Percentiles rank a stretch among this genome's conserved stretches.
phyloP scores from a whole-genome alignment of 2,797 vertebrate species.

The Manis pentadactyla region DNA sequence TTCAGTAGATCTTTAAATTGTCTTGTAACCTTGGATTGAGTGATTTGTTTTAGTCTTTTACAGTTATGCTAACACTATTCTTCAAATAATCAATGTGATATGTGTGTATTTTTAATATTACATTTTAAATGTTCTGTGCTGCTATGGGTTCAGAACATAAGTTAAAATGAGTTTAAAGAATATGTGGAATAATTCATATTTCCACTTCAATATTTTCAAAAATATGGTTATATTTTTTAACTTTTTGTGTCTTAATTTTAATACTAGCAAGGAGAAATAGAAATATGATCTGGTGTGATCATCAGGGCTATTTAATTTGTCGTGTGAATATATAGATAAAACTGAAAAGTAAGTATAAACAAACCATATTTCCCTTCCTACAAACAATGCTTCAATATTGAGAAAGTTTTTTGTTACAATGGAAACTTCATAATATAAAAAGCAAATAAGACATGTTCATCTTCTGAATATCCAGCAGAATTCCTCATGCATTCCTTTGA shows the following conservation, averaged over 20 bases:
- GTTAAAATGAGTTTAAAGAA: neutral
- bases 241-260: conserved; percentile 25
- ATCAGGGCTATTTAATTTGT: neutral
- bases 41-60: neutral
- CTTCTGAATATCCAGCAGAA: neutral
- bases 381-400: neutral
- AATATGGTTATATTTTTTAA: neutral
- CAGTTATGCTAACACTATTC: neutral
- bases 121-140: conserved; percentile 37
- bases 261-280: neutral
- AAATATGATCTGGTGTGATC: neutral
- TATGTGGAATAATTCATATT: neutral
- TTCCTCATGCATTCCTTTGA: neutral
- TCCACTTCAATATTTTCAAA: conserved; percentile 51
- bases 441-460: neutral
- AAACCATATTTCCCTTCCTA: neutral
- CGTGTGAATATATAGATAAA: neutral
- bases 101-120: neutral
- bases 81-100: neutral
- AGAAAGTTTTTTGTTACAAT: neutral
- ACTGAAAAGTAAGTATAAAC: conserved; percentile 19
- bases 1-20: neutral
- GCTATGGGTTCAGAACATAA: neutral
- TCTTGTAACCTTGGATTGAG: neutral
- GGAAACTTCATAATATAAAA: conserved; percentile 5